Base-by-base conservation (phyloP, 1,140 invertebrate species). In the Drosophila subpulchrella region DNA sequence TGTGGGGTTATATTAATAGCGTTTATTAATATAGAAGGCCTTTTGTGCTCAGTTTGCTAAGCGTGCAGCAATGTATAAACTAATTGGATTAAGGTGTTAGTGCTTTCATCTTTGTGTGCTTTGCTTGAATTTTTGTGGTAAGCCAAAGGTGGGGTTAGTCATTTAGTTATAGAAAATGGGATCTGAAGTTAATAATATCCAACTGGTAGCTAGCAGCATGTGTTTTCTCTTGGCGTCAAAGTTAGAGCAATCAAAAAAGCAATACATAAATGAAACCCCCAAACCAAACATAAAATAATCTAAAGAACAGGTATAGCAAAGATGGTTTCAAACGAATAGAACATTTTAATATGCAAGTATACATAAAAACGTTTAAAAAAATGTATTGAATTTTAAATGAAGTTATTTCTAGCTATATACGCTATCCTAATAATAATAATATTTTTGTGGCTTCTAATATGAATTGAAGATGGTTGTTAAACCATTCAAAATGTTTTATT, bases 121-220 rank as follows among this genome's bases (percentile, higher is more conserved):
- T 15, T 44, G 27, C 32, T 34, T 66, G 24, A 30, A 10, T 15
- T 38, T 55, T 39, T 63, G 70, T 71, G 39, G 5, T 50, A 61
- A 46, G 47, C 54, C 15, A 17, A 27, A 34, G 13, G 20, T 73
- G 20, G 17, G 17, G 53, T 75, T 65, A 57, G 15, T 15, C 10
- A 20, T n/a, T 17, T 44, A 17, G 8, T 17, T 15, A 7, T 44
- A 8, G 15, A 20, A 17, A 12, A 15, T 42, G 4, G 17, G n/a
- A 4, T 24, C n/a, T 34, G 11, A 34, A 34, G 10, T 10, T 24
- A n/a, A 15, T 38, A 27, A 34, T 44, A 46, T 15, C 20, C 65
- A 66, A 46, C 20, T 38, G 34, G 41, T 67, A 75, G 62, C 72
- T 75, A 76, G 72, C 54, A 76, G 73, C 73, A 75, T 75, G 60